Conservation (phyloP, 2,888 invertebrate species). For the Cataglyphis cursor region DNA sequence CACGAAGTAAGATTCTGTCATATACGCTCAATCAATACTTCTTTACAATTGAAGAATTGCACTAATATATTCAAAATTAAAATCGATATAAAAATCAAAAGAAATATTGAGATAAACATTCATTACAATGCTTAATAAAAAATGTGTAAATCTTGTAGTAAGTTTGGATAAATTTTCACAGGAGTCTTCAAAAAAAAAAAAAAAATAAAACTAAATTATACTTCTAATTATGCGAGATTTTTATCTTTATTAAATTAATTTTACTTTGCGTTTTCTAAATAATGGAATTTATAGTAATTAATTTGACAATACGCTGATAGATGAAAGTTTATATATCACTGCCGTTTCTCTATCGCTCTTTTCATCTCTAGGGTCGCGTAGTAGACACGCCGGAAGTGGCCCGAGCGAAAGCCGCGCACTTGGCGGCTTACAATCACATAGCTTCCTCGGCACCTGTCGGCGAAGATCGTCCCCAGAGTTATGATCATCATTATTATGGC, state of each 20-base stretch:
- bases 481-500: slow-evolving; percentile 65
- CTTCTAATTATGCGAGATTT: not conserved
- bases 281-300: not conserved
- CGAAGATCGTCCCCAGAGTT: slow-evolving; percentile 27
- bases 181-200: not conserved
- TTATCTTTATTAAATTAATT: not conserved
- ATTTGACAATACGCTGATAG: not conserved
- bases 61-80: not conserved
- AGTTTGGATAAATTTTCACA: not conserved
- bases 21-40: not conserved
- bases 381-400: slow-evolving; percentile 74
- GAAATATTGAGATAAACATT: too few species aligned
- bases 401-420: slow-evolving; percentile 68
- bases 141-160: not conserved
- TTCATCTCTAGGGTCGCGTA: slow-evolving; percentile 62
- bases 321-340: not conserved
- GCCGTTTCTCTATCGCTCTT: not conserved
- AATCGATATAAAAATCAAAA: too few species aligned
- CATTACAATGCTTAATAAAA: too few species aligned
- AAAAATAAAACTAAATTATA: not conserved
- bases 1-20: slow-evolving; percentile 63
- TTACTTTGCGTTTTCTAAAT: not conserved
- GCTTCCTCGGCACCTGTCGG: slow-evolving; percentile 46
- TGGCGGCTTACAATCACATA: slow-evolving; percentile 59
- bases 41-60: not conserved